Conservation (phyloP, 2,113 vertebrate genomes). For the Chaenocephalus aceratus region DNA sequence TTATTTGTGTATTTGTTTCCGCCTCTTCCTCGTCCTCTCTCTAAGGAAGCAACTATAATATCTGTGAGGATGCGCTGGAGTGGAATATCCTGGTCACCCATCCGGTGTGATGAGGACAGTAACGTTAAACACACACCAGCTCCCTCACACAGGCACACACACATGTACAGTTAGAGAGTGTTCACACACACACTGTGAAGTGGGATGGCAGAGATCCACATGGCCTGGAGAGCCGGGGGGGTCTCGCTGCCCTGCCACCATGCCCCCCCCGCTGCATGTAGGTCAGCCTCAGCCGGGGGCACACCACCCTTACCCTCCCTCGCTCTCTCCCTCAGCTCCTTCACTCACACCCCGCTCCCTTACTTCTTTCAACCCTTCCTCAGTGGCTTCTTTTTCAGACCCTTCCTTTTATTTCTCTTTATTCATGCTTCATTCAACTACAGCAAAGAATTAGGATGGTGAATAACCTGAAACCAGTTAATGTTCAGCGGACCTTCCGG, state of each 20-base stretch:
- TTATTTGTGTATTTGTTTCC: not conserved
- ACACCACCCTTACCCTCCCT: constrained; percentile 21
- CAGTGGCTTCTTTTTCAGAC: not conserved
- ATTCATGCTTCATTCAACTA: not conserved
- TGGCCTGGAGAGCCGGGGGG: constrained; percentile 58
- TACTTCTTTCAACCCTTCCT: constrained; percentile 25
- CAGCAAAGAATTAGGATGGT: not conserved
- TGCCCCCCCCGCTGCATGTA: constrained; percentile 74
- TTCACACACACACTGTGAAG: constrained; percentile 44
- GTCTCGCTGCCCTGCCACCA: constrained; percentile 63
- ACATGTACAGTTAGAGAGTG: constrained; percentile 30
- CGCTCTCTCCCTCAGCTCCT: constrained; percentile 8
- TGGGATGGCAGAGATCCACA: constrained; percentile 56
- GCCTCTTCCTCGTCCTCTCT: not conserved
- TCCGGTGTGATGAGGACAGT: constrained; percentile 48
- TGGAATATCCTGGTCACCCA: constrained; percentile 64
- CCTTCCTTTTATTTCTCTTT: not conserved
- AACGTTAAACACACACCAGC: constrained; percentile 29
- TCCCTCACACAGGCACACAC: constrained; percentile 31
- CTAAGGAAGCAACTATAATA: constrained; percentile 58
- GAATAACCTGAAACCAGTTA: not conserved
- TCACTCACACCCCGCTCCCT: constrained; percentile 9
- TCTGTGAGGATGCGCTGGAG: constrained; percentile 54
- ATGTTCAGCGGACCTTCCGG: not conserved
- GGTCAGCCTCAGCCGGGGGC: constrained; percentile 65